A percentile compares a stretch with the other conserved stretches of the same genome.
Conservation (phyloP, 2,888 invertebrate species). For the Heliconius aoede region DNA sequence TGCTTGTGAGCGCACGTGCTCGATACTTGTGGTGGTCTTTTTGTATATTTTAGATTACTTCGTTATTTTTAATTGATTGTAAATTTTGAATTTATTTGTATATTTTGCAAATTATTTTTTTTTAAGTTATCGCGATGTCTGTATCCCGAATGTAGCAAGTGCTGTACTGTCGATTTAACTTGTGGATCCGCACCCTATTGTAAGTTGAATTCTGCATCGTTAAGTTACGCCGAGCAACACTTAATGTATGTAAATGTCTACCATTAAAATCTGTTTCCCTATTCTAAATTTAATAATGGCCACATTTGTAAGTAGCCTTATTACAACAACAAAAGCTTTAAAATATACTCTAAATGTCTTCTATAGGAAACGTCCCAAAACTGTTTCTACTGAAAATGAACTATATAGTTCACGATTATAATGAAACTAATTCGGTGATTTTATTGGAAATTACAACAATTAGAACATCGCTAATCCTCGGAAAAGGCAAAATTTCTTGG, state of each 20-base stretch:
- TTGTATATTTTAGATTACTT: no score
- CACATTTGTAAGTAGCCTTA: not conserved
- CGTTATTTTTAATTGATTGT: no score
- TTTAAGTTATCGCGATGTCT: no score
- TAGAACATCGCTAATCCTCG: not conserved
- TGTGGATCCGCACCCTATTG: no score
- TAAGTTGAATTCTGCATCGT: not conserved
- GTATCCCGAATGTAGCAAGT: no score
- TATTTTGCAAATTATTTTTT: no score
- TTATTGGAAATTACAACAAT: not conserved
- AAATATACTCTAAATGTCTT: not conserved
- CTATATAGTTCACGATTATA: not conserved
- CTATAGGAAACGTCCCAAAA: not conserved
- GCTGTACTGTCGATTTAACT: no score
- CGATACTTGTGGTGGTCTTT: no score
- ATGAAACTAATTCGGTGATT: constrained; percentile 1
- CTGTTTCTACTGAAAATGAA: not conserved
- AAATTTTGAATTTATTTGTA: no score
- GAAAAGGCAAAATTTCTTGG: constrained; percentile 1
- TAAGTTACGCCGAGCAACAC: not conserved
- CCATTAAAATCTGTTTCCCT: not conserved
- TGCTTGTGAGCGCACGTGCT: no score
- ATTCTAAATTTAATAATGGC: not conserved
- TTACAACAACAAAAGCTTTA: not conserved
- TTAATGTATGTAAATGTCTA: not conserved